Conservation (phyloP, 2,113 vertebrate species). For the Nycticebus coucang region DNA sequence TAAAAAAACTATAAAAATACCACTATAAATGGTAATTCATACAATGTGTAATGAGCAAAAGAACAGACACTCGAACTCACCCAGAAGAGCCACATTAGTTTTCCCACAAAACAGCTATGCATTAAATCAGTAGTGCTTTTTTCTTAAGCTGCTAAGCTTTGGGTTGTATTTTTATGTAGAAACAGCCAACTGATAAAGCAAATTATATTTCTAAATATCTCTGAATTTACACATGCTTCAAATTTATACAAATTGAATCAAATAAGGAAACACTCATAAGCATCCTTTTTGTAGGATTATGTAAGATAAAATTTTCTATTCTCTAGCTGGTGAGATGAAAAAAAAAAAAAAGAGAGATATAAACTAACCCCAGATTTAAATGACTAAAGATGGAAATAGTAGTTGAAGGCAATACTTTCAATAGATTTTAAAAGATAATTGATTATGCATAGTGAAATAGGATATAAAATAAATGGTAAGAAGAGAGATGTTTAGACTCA, state of each 20-base stretch:
- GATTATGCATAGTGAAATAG: neutral
- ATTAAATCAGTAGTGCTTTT: neutral
- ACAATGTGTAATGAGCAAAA: neutral
- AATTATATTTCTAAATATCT: slow-evolving; percentile 12
- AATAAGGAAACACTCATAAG: neutral
- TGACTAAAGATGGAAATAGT: neutral
- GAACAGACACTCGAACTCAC: neutral
- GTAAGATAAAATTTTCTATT: neutral
- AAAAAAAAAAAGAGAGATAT: slow-evolving; percentile 20
- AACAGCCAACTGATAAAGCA: neutral
- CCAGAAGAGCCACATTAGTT: neutral
- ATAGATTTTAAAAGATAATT: neutral
- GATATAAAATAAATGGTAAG: neutral
- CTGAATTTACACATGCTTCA: neutral
- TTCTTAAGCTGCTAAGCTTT: neutral
- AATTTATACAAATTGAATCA: neutral
- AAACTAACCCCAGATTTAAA: slow-evolving; percentile 10
- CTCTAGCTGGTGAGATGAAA: neutral
- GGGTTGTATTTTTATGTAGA: neutral
- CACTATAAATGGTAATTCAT: neutral
- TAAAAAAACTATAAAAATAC: neutral
- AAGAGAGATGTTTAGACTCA: neutral
- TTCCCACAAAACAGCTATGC: neutral
- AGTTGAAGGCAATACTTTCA: slow-evolving; percentile 26
- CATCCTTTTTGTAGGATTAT: neutral